Evolutionary conservation across 53 echinoderm and acorn worm species (phyloP), one percentile per base, ranked within the genome.

Genomic region (Hippasteria phrygiana): DNA sequence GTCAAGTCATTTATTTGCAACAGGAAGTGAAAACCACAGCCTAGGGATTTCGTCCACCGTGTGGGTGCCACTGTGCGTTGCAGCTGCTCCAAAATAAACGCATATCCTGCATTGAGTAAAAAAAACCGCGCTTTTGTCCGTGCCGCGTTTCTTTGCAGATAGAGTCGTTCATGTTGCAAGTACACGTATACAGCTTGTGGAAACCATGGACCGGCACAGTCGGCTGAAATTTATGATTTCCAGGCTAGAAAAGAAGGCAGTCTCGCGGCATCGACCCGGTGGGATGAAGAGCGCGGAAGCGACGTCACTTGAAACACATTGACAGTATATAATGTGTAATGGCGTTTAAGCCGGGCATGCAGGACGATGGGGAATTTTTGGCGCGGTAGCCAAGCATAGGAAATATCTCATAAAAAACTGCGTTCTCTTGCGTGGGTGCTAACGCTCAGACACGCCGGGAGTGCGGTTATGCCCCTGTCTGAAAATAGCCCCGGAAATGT

Each of bases 401-500:
- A 83, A 83, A 83, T 66, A 66, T 65, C 83, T 45, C 66, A 83
- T 83, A 83, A 83, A 47, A 64, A 34, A 66, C 26, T 28, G 47
- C 50, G 35, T 64, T 40, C 41, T 43, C 35, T 40, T 43, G 26
- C 55, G 79, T 62, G 62, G 35, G 39, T 38, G 62, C 41, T 16
- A 17, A 73, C 36, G 17, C 42, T 43, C 55, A 27, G 56, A 39
- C 22, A 27, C 37, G 11, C 7, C 11, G 34, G 17, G 32, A 34
- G 36, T 66, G 62, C 82, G 63, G 63, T 45, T 39, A 16, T 16
- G 46, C 66, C 43, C 4, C 34, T 43, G 29, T 9, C 45, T 43
- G 39, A 63, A 82, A 82, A 82, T 82, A 82, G 64, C 46, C 32
- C 82, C 82, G 82, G 82, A 82, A 82, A 66, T 82, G 20, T 45